Percentiles rank a stretch among this genome's conserved stretches.
phyloP scores from a whole-genome alignment of 2,888 invertebrate genomes.

The Autographa gamma region DNA sequence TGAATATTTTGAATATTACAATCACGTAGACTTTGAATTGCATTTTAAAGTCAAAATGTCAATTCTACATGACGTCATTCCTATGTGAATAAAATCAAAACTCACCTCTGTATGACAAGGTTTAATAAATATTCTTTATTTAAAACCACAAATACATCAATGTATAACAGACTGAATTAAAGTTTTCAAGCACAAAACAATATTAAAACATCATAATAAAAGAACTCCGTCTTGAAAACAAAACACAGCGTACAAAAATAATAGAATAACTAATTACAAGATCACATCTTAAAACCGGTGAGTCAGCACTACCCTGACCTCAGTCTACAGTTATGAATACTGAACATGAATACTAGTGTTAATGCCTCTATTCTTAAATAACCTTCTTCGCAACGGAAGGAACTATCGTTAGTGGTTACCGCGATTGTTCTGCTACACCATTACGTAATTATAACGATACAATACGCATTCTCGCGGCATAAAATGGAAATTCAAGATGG shows the following conservation, averaged over 20 bases:
- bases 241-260: too few species aligned
- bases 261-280: not conserved
- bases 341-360: constrained; percentile 57
- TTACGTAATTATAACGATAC: constrained; percentile 38
- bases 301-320: too few species aligned
- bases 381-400: constrained; percentile 58
- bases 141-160: not conserved
- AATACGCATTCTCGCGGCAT: not conserved
- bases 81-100: too few species aligned
- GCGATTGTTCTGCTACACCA: constrained; percentile 27
- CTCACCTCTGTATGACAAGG: not conserved
- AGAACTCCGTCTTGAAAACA: not conserved
- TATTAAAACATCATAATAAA: constrained; percentile 22
- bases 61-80: not conserved
- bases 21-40: constrained; percentile 17
- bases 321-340: constrained; percentile 21
- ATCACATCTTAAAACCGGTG: constrained; percentile 21
- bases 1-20: constrained; percentile 33
- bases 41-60: constrained; percentile 8
- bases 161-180: too few species aligned
- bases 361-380: constrained; percentile 59
- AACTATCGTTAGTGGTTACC: constrained; percentile 23
- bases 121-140: not conserved
- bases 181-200: too few species aligned
- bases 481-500: not conserved